Percentiles rank a stretch among this genome's conserved stretches.
Conservation (phyloP, 2,113 vertebrate species). For the Microcebus jonahi region DNA sequence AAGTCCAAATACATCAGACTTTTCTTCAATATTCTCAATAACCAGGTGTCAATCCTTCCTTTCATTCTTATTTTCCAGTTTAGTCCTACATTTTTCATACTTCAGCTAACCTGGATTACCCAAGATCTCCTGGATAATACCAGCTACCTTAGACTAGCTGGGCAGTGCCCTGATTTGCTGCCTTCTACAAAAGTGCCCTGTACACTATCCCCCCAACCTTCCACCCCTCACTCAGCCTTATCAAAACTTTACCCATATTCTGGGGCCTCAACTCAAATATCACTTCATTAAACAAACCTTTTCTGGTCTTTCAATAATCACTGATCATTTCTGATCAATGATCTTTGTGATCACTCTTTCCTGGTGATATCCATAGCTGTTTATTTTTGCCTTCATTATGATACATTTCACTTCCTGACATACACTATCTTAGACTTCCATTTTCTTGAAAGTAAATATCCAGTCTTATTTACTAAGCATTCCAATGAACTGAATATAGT, state of each 20-base stretch:
- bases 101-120: background rate
- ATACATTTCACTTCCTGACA: background rate
- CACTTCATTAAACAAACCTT: background rate
- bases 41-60: background rate
- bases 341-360: background rate
- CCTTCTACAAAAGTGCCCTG: background rate
- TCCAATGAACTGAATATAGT: background rate
- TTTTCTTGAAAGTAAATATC: slow-evolving; percentile 20
- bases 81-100: background rate
- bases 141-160: background rate
- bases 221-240: background rate
- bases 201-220: background rate
- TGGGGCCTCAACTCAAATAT: background rate
- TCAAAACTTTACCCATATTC: background rate
- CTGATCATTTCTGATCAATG: too few relatives aligned
- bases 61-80: background rate
- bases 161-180: background rate
- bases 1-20: background rate
- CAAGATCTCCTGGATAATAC: background rate
- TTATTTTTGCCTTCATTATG: background rate
- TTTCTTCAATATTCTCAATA: background rate
- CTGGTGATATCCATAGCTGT: background rate
- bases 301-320: background rate
- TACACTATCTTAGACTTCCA: background rate
- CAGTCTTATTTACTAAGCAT: slow-evolving; percentile 4